Percentiles rank a stretch among this genome's conserved stretches.
phyloP scores from a whole-genome alignment of 2,113 vertebrate genomes.

The Boulengeromyrus knoepffleri region DNA sequence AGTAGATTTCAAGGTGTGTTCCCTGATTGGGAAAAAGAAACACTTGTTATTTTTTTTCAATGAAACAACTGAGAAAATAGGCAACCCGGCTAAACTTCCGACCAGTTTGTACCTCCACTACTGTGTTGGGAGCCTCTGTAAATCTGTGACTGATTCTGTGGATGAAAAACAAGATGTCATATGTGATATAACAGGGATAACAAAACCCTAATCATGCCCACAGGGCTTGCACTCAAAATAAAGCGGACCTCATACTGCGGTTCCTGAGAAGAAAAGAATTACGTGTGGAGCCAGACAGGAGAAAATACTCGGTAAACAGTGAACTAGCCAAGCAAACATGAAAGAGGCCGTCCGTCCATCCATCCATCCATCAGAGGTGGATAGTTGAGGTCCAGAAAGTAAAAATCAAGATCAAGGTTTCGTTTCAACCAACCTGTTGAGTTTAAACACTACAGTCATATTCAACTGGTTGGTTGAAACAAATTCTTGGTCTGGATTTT shows the following conservation, averaged over 20 bases:
- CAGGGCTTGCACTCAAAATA: not conserved
- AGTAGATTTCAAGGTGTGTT: not conserved
- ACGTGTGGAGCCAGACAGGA: not conserved
- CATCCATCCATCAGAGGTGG: not conserved
- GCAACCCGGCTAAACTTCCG: not conserved
- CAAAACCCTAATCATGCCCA: not conserved
- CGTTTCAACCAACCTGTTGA: not conserved
- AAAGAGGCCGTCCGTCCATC: not conserved
- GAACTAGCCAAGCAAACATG: not conserved
- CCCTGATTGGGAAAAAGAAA: not conserved
- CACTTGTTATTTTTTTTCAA: not conserved
- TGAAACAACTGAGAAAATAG: not conserved
- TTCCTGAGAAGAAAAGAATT: not conserved
- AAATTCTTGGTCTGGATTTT: not conserved
- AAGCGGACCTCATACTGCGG: not conserved
- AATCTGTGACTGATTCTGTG: not conserved
- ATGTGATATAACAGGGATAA: not conserved
- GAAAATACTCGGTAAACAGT: not conserved
- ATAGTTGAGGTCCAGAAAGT: not conserved
- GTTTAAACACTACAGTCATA: not conserved
- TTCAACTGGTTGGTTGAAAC: not conserved
- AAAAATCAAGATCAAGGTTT: not conserved
- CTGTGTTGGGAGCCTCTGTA: not conserved
- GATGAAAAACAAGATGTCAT: conserved; percentile 11
- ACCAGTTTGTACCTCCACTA: not conserved